Base-by-base conservation (phyloP, 2,888 invertebrate genomes). In the Tethea ocularis region DNA sequence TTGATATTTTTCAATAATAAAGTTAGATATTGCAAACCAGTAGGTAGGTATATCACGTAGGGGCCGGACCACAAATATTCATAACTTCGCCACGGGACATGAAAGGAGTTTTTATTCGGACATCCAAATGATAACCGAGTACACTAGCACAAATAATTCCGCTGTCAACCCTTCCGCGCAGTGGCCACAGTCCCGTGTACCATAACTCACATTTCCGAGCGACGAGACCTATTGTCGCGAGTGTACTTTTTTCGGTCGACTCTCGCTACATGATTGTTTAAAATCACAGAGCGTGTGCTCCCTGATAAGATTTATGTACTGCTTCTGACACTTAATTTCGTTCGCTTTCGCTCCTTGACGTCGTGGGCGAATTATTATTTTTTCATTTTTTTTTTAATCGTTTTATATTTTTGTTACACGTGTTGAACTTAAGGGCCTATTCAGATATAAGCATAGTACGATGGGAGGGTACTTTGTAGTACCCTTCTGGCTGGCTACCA, bases 251-350 rank as follows among this genome's bases (percentile, higher is more conserved):
- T 83, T 83, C 77, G 74, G 72, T 69, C 68, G 72, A 74, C 71
- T 77, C 72, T 74, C 73, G 72, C 70, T 75, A 77, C 84, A 82
- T 84, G 87, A 88, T 87, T 88, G 88, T 88, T 87, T 86, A 86
- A 88, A 89, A 86, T 85, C 87, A 83, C 81, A 73, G 77, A 77
- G 81, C 87, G 87, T 84, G 83, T 81, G 80, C 80, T 68, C 74
- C 72, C 78, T 87, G 88, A 89, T 88, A 86, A 86, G 85, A 88
- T 88, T 88, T 87, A 88, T 87, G 79, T 81, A 83, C 86, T 89
- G 89, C 69, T 78, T 71, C 82, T 89, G 90, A 89, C 90, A 89
- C 84, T 84, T 89, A 84, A 89, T 89, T 89, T 89, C 77, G 85
- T 81, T 82, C 82, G 72, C 76, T 80, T 80, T 80, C 71, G 79